phyloP scores from a whole-genome alignment of 2,797 vertebrate species.

The Pseudomugil tenellus region DNA sequence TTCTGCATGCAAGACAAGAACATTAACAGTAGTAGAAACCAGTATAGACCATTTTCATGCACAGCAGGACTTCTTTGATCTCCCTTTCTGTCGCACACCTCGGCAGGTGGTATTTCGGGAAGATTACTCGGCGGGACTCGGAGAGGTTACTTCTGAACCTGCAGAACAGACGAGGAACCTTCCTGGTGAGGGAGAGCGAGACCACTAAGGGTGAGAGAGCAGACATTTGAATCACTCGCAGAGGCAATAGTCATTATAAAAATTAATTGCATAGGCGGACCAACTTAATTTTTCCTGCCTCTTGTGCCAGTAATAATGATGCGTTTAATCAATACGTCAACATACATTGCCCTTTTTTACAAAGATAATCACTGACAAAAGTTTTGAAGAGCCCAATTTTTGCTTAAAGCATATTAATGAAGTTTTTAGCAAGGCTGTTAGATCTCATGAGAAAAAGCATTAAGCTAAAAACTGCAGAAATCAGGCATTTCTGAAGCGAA shows the following conservation, averaged over 20 bases:
- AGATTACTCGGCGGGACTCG: conserved; percentile 94
- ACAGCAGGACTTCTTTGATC: conserved; percentile 53
- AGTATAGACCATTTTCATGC: conserved; percentile 2
- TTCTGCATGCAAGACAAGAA: neutral
- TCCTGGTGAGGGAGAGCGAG: conserved; percentile 95
- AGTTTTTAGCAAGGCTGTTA: neutral
- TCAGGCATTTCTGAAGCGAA: neutral
- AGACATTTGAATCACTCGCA: conserved; percentile 13
- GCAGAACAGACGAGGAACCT: conserved; percentile 93
- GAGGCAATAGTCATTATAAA: conserved; percentile 12
- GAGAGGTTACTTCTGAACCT: conserved; percentile 92
- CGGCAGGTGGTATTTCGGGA: conserved; percentile 96
- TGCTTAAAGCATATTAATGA: conserved; percentile 1
- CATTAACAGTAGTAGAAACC: conserved; percentile 9
- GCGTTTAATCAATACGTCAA: conserved; percentile 2
- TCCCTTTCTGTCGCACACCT: conserved; percentile 61
- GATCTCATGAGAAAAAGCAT: neutral
- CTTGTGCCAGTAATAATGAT: conserved; percentile 4
- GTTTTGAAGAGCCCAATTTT: neutral
- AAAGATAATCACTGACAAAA: neutral
- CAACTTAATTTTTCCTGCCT: neutral
- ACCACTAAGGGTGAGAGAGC: conserved; percentile 92
- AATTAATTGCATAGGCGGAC: conserved; percentile 15
- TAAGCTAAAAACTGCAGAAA: neutral
- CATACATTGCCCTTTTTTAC: neutral